Conservation (phyloP, 2,797 vertebrate genomes). For the Schizopygopsis pylzovi region DNA sequence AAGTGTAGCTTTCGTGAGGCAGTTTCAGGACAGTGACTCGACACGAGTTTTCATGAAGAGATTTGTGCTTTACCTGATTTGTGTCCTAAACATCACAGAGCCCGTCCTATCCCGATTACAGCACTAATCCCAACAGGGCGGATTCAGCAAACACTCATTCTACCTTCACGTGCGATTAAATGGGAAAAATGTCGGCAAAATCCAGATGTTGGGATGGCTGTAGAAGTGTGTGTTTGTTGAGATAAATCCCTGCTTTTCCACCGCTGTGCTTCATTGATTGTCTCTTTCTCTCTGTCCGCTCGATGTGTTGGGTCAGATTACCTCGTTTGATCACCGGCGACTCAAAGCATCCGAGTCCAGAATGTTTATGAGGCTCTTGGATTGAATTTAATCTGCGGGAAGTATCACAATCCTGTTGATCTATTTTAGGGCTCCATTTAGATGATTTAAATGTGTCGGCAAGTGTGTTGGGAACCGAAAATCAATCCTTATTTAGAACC, state of each 20-base stretch:
- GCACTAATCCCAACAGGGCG: constrained; percentile 77
- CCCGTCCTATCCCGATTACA: constrained; percentile 69
- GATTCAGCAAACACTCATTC: constrained; percentile 63
- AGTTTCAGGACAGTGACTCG: background rate
- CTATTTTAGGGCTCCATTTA: constrained; percentile 1
- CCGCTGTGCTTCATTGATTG: constrained; percentile 63
- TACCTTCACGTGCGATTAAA: constrained; percentile 70
- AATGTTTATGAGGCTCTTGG: constrained; percentile 9
- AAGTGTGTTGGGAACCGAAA: background rate
- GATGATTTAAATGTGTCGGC: constrained; percentile 8
- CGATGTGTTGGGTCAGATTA: constrained; percentile 23
- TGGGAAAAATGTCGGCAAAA: constrained; percentile 56
- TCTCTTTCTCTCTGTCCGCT: constrained; percentile 45
- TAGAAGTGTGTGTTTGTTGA: constrained; percentile 41
- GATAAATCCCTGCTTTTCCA: constrained; percentile 53
- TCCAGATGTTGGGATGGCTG: constrained; percentile 69
- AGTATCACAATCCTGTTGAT: constrained; percentile 13
- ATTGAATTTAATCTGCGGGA: constrained; percentile 20
- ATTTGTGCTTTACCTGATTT: constrained; percentile 10
- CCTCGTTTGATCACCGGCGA: constrained; percentile 3
- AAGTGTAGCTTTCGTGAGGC: background rate
- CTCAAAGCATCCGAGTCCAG: background rate
- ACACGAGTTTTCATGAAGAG: background rate
- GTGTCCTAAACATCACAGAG: constrained; percentile 14
- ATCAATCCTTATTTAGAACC: background rate